phyloP scores from a whole-genome alignment of 2,888 invertebrate genomes.

The Drosophila atroscutellata region DNA sequence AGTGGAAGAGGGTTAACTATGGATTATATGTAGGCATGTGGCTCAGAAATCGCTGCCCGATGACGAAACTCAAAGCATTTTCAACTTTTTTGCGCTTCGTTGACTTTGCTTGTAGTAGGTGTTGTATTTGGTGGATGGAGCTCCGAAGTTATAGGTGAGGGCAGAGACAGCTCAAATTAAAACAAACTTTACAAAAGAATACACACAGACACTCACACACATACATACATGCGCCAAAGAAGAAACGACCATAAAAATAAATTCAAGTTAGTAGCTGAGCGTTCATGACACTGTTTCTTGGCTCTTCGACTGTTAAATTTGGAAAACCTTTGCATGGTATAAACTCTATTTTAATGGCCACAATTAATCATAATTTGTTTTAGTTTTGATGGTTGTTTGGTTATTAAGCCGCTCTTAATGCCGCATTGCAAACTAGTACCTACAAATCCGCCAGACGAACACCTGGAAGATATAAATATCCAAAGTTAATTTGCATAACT shows the following conservation, averaged over 20 bases:
- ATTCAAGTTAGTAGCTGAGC: conserved; percentile 65
- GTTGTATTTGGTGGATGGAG: conserved; percentile 51
- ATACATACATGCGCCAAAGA: conserved; percentile 1
- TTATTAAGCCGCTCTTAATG: conserved; percentile 44
- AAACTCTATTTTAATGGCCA: conserved; percentile 74
- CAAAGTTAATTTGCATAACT: conserved; percentile 63
- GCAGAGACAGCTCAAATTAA: conserved; percentile 65
- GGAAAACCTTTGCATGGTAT: conserved; percentile 67
- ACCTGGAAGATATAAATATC: conserved; percentile 67
- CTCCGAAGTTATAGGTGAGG: conserved; percentile 6
- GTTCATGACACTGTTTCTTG: conserved; percentile 78
- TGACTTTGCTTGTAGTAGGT: conserved; percentile 67
- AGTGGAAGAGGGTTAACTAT: conserved; percentile 4
- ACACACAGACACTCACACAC: conserved; percentile 26
- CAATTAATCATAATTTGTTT: conserved; percentile 80
- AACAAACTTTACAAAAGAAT: conserved; percentile 60
- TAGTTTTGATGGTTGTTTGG: conserved; percentile 49
- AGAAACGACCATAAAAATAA: conserved; percentile 49
- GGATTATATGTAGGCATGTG: conserved; percentile 28
- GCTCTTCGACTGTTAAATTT: conserved; percentile 52
- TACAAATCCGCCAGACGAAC: conserved; percentile 30
- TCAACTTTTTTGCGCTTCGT: conserved; percentile 82
- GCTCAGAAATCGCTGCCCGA: conserved; percentile 51
- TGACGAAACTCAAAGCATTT: conserved; percentile 81
- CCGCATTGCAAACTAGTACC: not conserved